Conservation (phyloP, 2,113 vertebrate species). For the Ptyas mucosa region DNA sequence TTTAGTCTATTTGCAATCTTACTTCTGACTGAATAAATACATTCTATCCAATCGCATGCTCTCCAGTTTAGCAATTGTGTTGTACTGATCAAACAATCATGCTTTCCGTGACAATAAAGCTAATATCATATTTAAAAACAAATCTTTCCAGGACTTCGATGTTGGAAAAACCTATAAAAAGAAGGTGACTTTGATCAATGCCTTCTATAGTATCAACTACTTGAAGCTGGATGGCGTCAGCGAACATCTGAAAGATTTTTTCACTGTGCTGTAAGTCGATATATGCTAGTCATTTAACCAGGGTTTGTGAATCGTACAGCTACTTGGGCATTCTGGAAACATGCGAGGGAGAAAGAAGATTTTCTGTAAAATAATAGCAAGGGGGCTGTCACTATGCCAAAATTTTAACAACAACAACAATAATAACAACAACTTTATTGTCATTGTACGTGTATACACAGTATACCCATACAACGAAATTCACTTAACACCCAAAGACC, state of each 20-base stretch:
- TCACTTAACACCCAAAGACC: no score
- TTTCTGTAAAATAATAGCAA: not conserved
- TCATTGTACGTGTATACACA: no score
- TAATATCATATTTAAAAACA: not conserved
- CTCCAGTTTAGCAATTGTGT: not conserved
- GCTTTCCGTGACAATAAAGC: not conserved
- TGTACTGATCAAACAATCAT: not conserved
- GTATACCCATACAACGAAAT: no score
- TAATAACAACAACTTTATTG: no score
- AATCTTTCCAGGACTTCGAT: slow-evolving; percentile 83
- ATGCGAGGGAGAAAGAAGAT: not conserved
- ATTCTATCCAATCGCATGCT: no score
- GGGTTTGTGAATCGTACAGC: not conserved
- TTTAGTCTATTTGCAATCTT: not conserved
- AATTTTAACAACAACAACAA: no score
- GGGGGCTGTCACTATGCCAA: not conserved
- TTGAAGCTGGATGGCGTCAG: slow-evolving; percentile 80
- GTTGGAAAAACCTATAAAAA: slow-evolving; percentile 85
- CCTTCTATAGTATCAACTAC: slow-evolving; percentile 75
- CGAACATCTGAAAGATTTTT: slow-evolving; percentile 73
- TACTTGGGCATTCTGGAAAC: not conserved
- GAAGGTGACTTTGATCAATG: slow-evolving; percentile 81
- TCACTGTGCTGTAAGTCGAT: slow-evolving; percentile 77
- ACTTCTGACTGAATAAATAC: not conserved
- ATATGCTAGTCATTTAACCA: not conserved